Evolutionary conservation across 2,113 vertebrate species (phyloP).

Genomic region (Sarotherodon lohbergeri): DNA sequence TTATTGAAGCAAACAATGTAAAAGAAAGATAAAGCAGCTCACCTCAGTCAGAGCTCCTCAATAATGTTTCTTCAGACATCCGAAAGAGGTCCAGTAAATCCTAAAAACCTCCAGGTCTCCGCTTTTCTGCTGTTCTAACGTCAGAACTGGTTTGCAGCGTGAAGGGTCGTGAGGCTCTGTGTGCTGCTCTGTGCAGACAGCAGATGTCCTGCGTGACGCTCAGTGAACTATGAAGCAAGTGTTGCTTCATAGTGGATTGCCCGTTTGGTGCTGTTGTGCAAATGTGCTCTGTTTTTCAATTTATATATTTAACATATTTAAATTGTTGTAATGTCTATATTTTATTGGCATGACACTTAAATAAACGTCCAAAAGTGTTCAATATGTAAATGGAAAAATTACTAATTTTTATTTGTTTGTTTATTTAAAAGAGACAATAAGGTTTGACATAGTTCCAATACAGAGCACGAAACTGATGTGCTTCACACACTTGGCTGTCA

Average conservation of each 20-base stretch:
- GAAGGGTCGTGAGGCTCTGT: not conserved
- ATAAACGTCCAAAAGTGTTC: not conserved
- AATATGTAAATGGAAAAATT: not conserved
- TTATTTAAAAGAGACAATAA: not conserved
- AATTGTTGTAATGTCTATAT: not conserved
- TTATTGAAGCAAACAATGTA: not conserved
- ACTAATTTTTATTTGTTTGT: not conserved
- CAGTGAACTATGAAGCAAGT: not conserved
- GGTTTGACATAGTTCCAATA: not conserved
- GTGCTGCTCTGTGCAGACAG: slow-evolving; percentile 20
- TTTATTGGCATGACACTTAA: not conserved
- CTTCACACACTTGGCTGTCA: not conserved
- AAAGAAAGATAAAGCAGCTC: not conserved
- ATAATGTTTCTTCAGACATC: not conserved
- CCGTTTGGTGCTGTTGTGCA: not conserved
- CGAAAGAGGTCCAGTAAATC: not conserved
- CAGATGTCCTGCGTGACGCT: slow-evolving; percentile 42
- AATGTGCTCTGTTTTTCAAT: not conserved
- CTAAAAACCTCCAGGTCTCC: not conserved
- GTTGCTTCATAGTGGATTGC: not conserved
- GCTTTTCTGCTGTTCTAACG: not conserved
- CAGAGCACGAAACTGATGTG: not conserved
- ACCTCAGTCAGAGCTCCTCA: slow-evolving; percentile 3
- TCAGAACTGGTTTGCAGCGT: not conserved
- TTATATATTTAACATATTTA: not conserved